A percentile compares a stretch with the other conserved stretches of the same genome.
Evolutionary conservation across 2,797 vertebrate genomes (phyloP).

Genomic region (Tragopan temminckii): DNA sequence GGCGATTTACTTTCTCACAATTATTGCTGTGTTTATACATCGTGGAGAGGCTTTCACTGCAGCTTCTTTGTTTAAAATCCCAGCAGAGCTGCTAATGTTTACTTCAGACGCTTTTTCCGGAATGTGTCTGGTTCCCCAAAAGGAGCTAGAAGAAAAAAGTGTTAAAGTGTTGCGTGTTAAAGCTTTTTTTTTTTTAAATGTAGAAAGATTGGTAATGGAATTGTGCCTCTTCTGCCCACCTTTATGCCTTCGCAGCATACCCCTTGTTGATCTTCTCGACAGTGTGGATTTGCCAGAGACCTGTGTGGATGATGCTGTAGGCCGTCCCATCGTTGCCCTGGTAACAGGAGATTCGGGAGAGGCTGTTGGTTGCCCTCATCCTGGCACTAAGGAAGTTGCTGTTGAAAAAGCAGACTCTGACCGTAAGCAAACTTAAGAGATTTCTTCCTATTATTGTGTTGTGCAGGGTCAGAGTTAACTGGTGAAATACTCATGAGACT

Average conservation of each 20-base stretch:
- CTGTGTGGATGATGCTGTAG: slow-evolving; percentile 82
- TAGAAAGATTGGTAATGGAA: neutral
- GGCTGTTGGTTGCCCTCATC: slow-evolving; percentile 53
- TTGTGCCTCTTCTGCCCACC: neutral
- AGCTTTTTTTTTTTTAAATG: neutral
- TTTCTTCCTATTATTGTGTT: neutral
- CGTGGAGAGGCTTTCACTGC: neutral
- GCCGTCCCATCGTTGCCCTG: slow-evolving; percentile 67
- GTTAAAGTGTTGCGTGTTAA: accelerated
- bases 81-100: neutral
- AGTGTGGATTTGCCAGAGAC: slow-evolving; percentile 87
- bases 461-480: neutral
- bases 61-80: neutral
- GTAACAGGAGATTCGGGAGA: slow-evolving; percentile 76
- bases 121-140: neutral
- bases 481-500: neutral
- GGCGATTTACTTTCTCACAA: neutral
- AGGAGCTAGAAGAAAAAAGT: neutral
- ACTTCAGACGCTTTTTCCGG: neutral
- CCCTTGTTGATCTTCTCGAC: slow-evolving; percentile 81
- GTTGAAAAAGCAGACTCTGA: slow-evolving; percentile 49
- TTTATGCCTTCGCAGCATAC: slow-evolving; percentile 82
- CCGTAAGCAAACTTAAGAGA: slow-evolving; percentile 50
- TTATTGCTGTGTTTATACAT: neutral
- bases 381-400: slow-evolving; percentile 54